Evolutionary conservation across 2,797 vertebrate species (phyloP), one percentile per base, ranked within the genome.

Genomic region (Atherinosoma microstoma): DNA sequence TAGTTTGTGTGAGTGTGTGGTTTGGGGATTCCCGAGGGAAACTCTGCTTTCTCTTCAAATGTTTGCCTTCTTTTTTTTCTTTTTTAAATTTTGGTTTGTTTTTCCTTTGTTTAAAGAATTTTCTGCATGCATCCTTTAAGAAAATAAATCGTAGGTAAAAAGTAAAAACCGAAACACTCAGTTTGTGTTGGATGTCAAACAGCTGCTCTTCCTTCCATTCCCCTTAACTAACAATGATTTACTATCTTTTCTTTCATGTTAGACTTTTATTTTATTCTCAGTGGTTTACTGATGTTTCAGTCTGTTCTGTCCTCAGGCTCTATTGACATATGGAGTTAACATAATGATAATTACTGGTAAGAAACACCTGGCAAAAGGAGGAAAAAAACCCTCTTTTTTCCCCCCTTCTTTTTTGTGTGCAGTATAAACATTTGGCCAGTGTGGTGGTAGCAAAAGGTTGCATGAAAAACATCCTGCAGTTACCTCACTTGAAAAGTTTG

Each of bases 281-380:
- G 59, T 59, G 64, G 54, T 80, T 67, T 68, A 40, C 62, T 58
- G 64, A 38, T 62, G 73, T 71, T 60, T 83, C 40, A 49, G 45
- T 59, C 30, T 71, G 59, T 66, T 76, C 18, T 15, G 57, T 58
- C 86, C 76, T 78, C 45, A 5, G 82, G 76, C 45, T n/a, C 3
- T 76, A 59, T 30, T 36, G 57, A 18, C 49, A 53, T 27, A 9
- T 68, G 58, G 45, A 49, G 60, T 22, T 8, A 1, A 64, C 53
- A 49, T 65, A 72, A 75, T 84, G 66, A 82, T 80, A 58, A 75
- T 77, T 70, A 65, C 64, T 73, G 63, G 69, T 70, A 61, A 84
- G 79, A 81, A 90, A 86, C 85, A 89, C 84, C 84, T 78, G 87
- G 80, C 63, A 69, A 72, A 73, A 79, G 75, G 71, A 75, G 76